Base-by-base conservation (phyloP, 2,888 invertebrate species). In the Ophioninae sp. region DNA sequence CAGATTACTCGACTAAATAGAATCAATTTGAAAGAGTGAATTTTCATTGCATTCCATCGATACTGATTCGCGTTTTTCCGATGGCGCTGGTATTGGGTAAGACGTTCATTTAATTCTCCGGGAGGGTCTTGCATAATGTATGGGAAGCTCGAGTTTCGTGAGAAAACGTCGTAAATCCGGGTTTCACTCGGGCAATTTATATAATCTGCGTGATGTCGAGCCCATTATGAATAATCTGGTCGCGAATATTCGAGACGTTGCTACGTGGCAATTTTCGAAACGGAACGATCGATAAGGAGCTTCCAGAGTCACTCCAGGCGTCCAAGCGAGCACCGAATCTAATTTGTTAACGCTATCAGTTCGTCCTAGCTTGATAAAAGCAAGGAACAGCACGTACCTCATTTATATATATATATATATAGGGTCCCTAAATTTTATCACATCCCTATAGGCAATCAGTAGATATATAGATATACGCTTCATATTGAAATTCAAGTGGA, bases 141-240 rank as follows among this genome's bases (percentile, higher is more conserved):
- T n/a, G 57, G 20, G 44, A 73, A 72, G 39, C 1, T 10, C 8
- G n/a, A 70, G 17, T 37, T 69, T 76, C 80, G 74, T 72, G 75
- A 81, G 62, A 37, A 17, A 39, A n/a, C 59, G 56, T 76, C 62
- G 44, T 81, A 57, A 37, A 41, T 17, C 57, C 78, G 67, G 59
- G 61, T 81, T 50, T 17, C 17, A 21, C 62, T 72, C 21, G 10
- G 57, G 72, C 75, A 70, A 76, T 81, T 81, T 39, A 57, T 62
- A 67, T n/a, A 79, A 75, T 72, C n/a, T 65, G 39, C 68, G 56
- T 73, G 75, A 70, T 64, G 81, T 79, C 68, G 81, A 84, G 76
- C 81, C 37, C 23, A 62, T 69, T 61, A 79, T 76, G 79, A 81
- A 84, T 81, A 84, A 61, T 75, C 73, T 79, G 37, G 59, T 17